Percentiles rank a stretch among this genome's conserved stretches.
Conservation (phyloP, 2,888 invertebrate species). For the Cyrtodaria siliqua region DNA sequence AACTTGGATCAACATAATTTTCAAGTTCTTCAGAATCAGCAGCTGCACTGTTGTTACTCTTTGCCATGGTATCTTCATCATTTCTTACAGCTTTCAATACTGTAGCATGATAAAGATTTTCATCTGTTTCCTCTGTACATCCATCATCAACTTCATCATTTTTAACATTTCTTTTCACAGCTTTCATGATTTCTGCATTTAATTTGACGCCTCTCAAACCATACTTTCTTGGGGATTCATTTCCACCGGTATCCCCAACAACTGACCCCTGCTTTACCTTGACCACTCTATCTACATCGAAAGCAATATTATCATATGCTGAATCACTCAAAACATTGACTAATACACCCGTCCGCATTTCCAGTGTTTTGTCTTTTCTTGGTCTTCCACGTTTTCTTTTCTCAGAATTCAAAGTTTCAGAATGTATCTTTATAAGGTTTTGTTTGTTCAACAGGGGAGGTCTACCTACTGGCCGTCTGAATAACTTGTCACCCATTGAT, state of each 20-base stretch:
- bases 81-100: background rate
- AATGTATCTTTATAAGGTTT: background rate
- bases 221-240: constrained; percentile 40
- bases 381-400: constrained; percentile 12
- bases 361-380: background rate
- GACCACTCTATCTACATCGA: no score
- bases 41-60: constrained; percentile 1
- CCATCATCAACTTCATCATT: constrained; percentile 11
- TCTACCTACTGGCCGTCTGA: background rate
- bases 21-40: constrained; percentile 11
- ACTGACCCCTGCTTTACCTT: no score
- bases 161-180: constrained; percentile 67
- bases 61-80: constrained; percentile 6
- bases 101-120: background rate
- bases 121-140: background rate
- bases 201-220: constrained; percentile 70
- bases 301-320: no score
- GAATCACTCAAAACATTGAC: no score
- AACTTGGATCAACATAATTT: background rate
- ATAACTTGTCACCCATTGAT: background rate
- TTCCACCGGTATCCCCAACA: background rate
- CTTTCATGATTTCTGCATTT: constrained; percentile 64
- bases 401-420: background rate
- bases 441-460: no score
- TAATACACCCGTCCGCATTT: no score